Evolutionary conservation across 2,888 invertebrate genomes (phyloP), one percentile per base, ranked within the genome.

Genomic region (Agrotis clavis): DNA sequence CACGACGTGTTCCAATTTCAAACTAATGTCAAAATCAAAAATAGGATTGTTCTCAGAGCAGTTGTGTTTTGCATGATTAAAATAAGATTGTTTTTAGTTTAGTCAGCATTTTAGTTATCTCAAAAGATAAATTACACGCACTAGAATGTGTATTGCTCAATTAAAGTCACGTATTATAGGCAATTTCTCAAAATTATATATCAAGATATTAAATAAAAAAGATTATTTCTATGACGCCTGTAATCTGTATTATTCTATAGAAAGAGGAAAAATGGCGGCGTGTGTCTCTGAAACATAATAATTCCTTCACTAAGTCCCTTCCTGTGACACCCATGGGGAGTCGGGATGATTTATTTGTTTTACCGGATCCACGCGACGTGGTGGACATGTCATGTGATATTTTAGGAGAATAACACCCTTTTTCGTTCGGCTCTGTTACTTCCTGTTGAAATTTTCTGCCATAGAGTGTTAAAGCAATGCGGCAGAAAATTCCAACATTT

Each of bases 321-420:
- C 9, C 21, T 30, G 73, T 61, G 51, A 62, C 47, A 45, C 79
- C 56, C 60, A 48, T 65, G 61, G 79, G 79, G 57, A 53, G 67
- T 65, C 56, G 65, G 51, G 56, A 61, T 13, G 45, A 67, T 54
- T 78, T 77, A 73, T 78, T 78, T 67, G 18, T 67, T 73, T 64
- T 65, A 67, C 56, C 18, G 64, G 60, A 72, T 45, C 51, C 79
- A 21, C 54, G 47, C 6, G 48, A 48, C 21, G 18, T 30, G 60
- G 59, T 41, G 63, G 59, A 54, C 25, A 21, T 4, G 47, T 72
- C 45, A 67, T 14, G 30, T 56, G 25, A 65, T 67, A 73, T 72
- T 67, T 67, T 14, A 45, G 25, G 25, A 35, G n/a, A 5, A 21
- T 19, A 59, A 60, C 35, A 64, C 47, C n/a, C 19, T 53, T 64